Percentiles rank a stretch among this genome's conserved stretches.
Evolutionary conservation across 2,888 invertebrate species (phyloP).

Genomic region (Drosophila atripex): DNA sequence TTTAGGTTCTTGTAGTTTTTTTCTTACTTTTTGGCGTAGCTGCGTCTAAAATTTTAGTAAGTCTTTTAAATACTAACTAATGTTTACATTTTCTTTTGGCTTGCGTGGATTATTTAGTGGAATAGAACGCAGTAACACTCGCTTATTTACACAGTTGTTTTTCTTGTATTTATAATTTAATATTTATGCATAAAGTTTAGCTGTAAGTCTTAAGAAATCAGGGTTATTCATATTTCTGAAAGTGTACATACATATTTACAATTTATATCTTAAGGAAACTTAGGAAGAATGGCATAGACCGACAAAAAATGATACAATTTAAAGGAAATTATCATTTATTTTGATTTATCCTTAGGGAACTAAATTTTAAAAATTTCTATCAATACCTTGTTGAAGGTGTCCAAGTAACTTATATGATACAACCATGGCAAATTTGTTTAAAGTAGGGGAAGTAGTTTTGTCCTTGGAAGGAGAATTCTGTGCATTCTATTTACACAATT

Average conservation of each 20-base stretch:
- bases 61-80: constrained; percentile 62
- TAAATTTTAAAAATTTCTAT: background rate
- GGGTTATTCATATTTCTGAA: constrained; percentile 12
- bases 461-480: constrained; percentile 15
- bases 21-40: constrained; percentile 12
- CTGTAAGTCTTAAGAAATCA: constrained; percentile 23
- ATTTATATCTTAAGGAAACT: constrained; percentile 42
- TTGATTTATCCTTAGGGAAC: background rate
- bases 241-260: constrained; percentile 46
- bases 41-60: constrained; percentile 44
- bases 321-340: background rate
- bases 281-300: background rate
- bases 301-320: background rate
- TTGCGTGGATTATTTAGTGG: constrained; percentile 27
- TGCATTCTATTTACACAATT: constrained; percentile 65
- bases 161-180: constrained; percentile 12
- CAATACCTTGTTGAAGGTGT: background rate
- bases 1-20: constrained; percentile 2
- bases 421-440: constrained; percentile 25
- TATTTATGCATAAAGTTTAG: constrained; percentile 14
- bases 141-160: constrained; percentile 39
- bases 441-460: background rate
- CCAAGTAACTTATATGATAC: constrained; percentile 31
- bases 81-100: constrained; percentile 31
- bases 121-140: constrained; percentile 50